These are phyloP conservation scores for Boloria euphrosyne DNA, from an alignment of 2,888 invertebrate genomes.

Conservation along the genomic window DNA sequence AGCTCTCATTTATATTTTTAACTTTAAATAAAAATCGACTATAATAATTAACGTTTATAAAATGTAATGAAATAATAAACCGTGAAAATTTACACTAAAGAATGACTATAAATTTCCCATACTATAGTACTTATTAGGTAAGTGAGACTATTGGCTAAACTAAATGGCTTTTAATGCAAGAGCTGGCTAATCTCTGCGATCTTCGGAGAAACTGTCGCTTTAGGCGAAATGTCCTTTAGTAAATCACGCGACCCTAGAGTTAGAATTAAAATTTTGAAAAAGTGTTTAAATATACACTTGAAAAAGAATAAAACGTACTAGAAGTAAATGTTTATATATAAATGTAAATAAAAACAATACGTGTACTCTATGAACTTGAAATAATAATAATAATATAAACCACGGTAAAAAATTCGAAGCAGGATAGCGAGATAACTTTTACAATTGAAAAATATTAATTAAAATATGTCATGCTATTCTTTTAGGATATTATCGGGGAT, in stretches of 20 bases:
- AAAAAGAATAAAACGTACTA: too few species aligned
- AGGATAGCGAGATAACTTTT: not conserved
- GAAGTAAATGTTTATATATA: too few species aligned
- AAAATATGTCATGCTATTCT: too few species aligned
- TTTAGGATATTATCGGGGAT: too few species aligned
- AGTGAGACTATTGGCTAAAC: slow-evolving; percentile 29
- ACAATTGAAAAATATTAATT: too few species aligned
- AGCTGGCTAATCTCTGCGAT: slow-evolving; percentile 35
- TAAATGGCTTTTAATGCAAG: slow-evolving; percentile 35
- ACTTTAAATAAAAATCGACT: too few species aligned
- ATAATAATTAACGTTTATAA: not conserved
- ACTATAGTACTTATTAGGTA: slow-evolving; percentile 39
- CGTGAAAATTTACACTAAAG: slow-evolving; percentile 34
- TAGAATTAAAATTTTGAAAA: not conserved
- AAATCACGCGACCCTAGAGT: slow-evolving; percentile 22
- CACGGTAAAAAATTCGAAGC: not conserved
- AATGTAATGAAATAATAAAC: slow-evolving; percentile 6
- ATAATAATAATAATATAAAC: too few species aligned
- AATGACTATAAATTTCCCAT: slow-evolving; percentile 46
- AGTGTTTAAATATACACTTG: not conserved
- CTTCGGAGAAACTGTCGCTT: slow-evolving; percentile 41
- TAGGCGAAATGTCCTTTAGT: slow-evolving; percentile 34
- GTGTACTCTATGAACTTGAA: too few species aligned
- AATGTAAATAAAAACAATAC: too few species aligned
- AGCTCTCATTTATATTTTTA: too few species aligned